Percentiles rank a stretch among this genome's conserved stretches.
phyloP scores from a whole-genome alignment of 2,888 invertebrate species.

The Gnatocerus cornutus region DNA sequence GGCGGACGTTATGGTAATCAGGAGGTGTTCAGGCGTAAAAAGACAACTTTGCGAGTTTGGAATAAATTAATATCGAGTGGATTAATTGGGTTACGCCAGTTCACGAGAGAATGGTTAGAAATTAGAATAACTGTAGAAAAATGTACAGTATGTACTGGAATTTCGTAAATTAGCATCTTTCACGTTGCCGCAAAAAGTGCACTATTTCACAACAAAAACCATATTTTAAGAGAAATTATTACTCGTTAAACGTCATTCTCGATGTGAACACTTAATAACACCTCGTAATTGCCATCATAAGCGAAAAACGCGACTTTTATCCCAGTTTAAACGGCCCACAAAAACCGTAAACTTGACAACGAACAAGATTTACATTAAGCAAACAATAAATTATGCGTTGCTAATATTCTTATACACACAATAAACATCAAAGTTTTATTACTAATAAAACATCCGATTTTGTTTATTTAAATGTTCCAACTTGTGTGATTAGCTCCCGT shows the following conservation, averaged over 20 bases:
- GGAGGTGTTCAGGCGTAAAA: not conserved
- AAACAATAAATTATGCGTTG: conserved; percentile 35
- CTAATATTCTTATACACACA: conserved; percentile 35
- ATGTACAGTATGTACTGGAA: not conserved
- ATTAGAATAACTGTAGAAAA: conserved; percentile 14
- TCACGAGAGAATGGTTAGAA: conserved; percentile 22
- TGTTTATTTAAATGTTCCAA: conserved; percentile 16
- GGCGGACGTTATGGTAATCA: not conserved
- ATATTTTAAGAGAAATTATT: too few relatives aligned
- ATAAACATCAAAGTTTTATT: conserved; percentile 40
- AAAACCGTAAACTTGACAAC: conserved; percentile 30
- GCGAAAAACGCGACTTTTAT: not conserved
- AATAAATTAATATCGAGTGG: not conserved
- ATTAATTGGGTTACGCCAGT: conserved; percentile 25
- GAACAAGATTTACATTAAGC: conserved; percentile 29
- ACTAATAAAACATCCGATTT: conserved; percentile 34
- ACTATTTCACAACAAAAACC: too few relatives aligned
- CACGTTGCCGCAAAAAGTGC: not conserved
- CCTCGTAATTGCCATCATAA: not conserved
- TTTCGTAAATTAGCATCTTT: not conserved
- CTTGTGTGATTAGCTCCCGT: conserved; percentile 4
- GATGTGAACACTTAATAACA: not conserved
- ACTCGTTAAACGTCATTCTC: too few relatives aligned
- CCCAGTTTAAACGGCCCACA: conserved; percentile 3
- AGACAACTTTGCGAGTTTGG: too few relatives aligned